Evolutionary conservation across 2,113 vertebrate species (phyloP), one percentile per base, ranked within the genome.

Genomic region (Callaeas wilsoni): DNA sequence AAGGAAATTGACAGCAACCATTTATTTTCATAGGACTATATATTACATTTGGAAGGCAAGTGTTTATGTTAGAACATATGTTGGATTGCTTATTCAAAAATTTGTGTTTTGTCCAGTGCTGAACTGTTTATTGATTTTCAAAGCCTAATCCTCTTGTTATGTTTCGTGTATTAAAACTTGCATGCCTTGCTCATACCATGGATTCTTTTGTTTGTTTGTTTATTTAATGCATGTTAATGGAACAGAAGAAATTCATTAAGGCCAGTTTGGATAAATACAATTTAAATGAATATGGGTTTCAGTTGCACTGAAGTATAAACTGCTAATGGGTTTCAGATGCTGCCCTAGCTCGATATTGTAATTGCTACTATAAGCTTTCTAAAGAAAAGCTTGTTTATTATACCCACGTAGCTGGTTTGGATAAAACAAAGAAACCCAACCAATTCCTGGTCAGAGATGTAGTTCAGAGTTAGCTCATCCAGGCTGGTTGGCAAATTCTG

Each of bases 281-380:
- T 94, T 93, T 91, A 25, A 84, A 62, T 1, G 37, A 97, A 82
- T 82, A 33, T 33, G 89, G 79, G 91, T 96, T 95, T 96, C 94
- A 74, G 84, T 85, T 87, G 74, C 89, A 78, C 32, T 83, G 88
- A 95, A 92, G 90, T 95, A 96, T 96, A 97, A 98, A 96, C 92
- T 97, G 96, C 86, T 98, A 98, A 98, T 98, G 62, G 65, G 73
- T 97, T 97, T 97, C 98, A 97, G 96, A 97, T 98, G 98, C 94
- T 93, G 46, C 44, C 85, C 91, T 67, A 84, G 87, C 82, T 90
- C 52, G 18, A 89, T 97, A 94, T 25, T 91, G 41, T 92, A 84
- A 91, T 90, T 92, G n/a, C 94, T 84, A 81, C 84, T 92, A 89
- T 26, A 57, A 89, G 42, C 37, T 70, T 87, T 89, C 67, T 68